These are phyloP conservation scores for Patella ulyssiponensis DNA, from an alignment of 2,888 invertebrate genomes.

Conservation along the genomic window DNA sequence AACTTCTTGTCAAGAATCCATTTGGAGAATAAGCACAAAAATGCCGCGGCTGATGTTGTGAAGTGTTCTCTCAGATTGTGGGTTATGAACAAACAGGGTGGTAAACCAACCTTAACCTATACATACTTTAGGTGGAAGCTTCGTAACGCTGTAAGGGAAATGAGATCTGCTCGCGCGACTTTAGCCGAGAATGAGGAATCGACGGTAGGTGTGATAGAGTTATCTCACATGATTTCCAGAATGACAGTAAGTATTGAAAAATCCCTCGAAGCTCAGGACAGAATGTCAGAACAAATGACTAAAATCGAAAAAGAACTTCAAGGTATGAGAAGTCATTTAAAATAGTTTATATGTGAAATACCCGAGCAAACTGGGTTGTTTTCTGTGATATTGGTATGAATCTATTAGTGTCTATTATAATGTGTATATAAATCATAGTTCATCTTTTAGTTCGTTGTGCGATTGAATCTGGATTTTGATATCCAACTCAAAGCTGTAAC, in stretches of 20 bases:
- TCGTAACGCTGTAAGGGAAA: constrained; percentile 43
- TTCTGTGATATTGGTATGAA: too few relatives aligned
- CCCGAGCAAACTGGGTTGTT: too few relatives aligned
- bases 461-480: too few relatives aligned
- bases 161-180: constrained; percentile 46
- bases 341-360: too few relatives aligned
- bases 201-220: constrained; percentile 57
- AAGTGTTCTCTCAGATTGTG: constrained; percentile 49
- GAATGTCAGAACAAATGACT: constrained; percentile 14
- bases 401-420: too few relatives aligned
- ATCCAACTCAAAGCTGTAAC: too few relatives aligned
- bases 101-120: constrained; percentile 17
- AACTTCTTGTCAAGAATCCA: constrained; percentile 61
- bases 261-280: constrained; percentile 27
- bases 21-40: constrained; percentile 49
- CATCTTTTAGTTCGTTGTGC: too few relatives aligned
- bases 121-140: constrained; percentile 37
- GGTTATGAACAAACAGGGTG: background rate
- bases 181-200: constrained; percentile 54
- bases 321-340: too few relatives aligned
- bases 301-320: constrained; percentile 31
- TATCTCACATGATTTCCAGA: constrained; percentile 52
- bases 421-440: too few relatives aligned
- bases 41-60: constrained; percentile 58
- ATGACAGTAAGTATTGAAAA: constrained; percentile 33